These are phyloP conservation scores for Tinea semifulvella DNA, from an alignment of 2,888 invertebrate genomes.

Conservation along the genomic window DNA sequence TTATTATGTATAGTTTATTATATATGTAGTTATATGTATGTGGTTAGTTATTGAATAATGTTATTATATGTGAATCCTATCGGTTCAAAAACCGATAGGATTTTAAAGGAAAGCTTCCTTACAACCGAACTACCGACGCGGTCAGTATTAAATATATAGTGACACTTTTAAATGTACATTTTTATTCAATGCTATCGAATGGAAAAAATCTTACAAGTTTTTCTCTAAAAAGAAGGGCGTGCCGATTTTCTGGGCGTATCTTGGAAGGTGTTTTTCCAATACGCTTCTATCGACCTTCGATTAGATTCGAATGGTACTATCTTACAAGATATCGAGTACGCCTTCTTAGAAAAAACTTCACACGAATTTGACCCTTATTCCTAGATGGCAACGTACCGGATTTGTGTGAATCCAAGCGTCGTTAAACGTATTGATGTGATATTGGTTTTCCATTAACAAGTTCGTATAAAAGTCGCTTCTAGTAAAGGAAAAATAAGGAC, in stretches of 20 bases:
- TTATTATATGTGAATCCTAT: too few relatives aligned
- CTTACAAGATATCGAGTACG: constrained; percentile 64
- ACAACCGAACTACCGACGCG: too few relatives aligned
- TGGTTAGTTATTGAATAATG: too few relatives aligned
- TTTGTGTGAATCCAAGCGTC: constrained; percentile 24
- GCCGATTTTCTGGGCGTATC: constrained; percentile 46
- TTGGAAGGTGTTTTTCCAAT: constrained; percentile 57
- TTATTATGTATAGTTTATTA: too few relatives aligned
- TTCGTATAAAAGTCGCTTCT: constrained; percentile 27
- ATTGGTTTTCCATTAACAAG: constrained; percentile 62
- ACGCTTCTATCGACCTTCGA: constrained; percentile 54
- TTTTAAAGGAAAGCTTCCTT: too few relatives aligned
- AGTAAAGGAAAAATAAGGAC: constrained; percentile 23
- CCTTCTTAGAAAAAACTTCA: constrained; percentile 48
- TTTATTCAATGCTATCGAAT: background rate
- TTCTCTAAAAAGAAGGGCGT: constrained; percentile 56
- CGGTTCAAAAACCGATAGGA: too few relatives aligned
- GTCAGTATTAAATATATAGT: too few relatives aligned
- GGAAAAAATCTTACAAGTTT: background rate
- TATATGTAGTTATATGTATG: too few relatives aligned
- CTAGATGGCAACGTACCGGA: background rate
- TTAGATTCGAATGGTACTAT: constrained; percentile 48
- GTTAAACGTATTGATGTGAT: constrained; percentile 64
- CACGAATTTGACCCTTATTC: constrained; percentile 36
- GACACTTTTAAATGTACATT: too few relatives aligned